A percentile compares a stretch with the other conserved stretches of the same genome.
Evolutionary conservation across 2,888 invertebrate genomes (phyloP).

Genomic region (Liposcelis brunnea): DNA sequence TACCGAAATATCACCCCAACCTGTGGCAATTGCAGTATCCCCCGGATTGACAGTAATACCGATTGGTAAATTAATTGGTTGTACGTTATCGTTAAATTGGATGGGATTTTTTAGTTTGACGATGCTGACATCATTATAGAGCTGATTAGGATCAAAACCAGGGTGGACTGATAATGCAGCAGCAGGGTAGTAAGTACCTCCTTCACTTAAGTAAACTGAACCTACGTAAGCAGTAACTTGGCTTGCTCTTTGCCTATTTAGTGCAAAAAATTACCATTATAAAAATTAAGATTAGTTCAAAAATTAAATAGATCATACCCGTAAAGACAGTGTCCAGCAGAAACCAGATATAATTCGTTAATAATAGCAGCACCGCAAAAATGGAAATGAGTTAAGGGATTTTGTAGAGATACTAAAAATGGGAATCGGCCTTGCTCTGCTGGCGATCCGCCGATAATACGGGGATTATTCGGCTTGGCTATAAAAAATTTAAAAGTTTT

Average conservation of each 20-base stretch:
- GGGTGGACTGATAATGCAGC: conserved; percentile 10
- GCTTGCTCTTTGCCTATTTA: no score
- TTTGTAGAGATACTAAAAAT: neutral
- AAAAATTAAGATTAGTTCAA: no score
- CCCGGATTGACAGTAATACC: conserved; percentile 9
- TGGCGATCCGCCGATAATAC: neutral
- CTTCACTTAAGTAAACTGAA: neutral
- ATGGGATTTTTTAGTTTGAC: conserved; percentile 9
- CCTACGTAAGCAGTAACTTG: neutral
- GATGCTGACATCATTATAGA: conserved; percentile 13
- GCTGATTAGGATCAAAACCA: conserved; percentile 6
- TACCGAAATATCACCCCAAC: conserved; percentile 13
- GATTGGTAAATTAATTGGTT: conserved; percentile 11
- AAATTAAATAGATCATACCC: neutral
- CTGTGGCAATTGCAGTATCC: conserved; percentile 7
- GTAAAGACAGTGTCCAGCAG: conserved; percentile 1
- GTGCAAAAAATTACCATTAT: neutral
- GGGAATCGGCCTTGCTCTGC: conserved; percentile 2
- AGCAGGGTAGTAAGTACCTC: conserved; percentile 9
- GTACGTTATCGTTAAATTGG: neutral
- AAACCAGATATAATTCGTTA: neutral
- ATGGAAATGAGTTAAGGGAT: neutral
- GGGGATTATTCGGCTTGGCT: no score
- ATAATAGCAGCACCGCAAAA: conserved; percentile 1
- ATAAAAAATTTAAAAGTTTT: no score